Evolutionary conservation across 2,888 invertebrate species (phyloP).

Genomic region (Cosmia pyralina): DNA sequence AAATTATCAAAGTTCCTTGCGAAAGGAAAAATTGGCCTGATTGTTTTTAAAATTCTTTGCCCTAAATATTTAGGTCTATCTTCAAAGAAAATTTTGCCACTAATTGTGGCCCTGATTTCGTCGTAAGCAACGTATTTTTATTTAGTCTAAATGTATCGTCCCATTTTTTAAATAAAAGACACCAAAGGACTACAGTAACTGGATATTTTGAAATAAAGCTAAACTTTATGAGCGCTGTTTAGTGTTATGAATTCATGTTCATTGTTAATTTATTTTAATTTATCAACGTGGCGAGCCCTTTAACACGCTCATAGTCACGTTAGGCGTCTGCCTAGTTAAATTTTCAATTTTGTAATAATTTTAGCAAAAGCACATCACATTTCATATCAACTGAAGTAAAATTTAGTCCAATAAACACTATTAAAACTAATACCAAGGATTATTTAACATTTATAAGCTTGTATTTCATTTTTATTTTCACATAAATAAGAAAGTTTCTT

Average conservation of each 20-base stretch:
- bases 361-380: not conserved
- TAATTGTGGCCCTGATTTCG: not conserved
- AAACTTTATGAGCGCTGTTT: constrained; percentile 19
- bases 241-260: constrained; percentile 22
- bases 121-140: constrained; percentile 9
- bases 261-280: constrained; percentile 37
- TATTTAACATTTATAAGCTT: constrained; percentile 24
- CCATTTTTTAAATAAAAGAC: constrained; percentile 4
- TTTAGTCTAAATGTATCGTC: not conserved
- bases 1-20: constrained; percentile 3
- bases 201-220: constrained; percentile 32
- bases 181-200: constrained; percentile 21
- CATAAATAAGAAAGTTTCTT: constrained; percentile 32
- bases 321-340: no score
- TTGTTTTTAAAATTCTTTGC: not conserved
- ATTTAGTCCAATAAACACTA: constrained; percentile 8
- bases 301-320: constrained; percentile 27
- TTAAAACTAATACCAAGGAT: constrained; percentile 16
- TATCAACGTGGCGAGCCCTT: constrained; percentile 9
- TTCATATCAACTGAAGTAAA: not conserved
- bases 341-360: constrained; percentile 3
- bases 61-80: constrained; percentile 12
- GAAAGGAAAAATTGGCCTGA: not conserved
- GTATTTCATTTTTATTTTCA: constrained; percentile 43
- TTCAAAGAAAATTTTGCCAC: constrained; percentile 13